Evolutionary conservation across 2,113 vertebrate species (phyloP).

Genomic region (Capra hircus): DNA sequence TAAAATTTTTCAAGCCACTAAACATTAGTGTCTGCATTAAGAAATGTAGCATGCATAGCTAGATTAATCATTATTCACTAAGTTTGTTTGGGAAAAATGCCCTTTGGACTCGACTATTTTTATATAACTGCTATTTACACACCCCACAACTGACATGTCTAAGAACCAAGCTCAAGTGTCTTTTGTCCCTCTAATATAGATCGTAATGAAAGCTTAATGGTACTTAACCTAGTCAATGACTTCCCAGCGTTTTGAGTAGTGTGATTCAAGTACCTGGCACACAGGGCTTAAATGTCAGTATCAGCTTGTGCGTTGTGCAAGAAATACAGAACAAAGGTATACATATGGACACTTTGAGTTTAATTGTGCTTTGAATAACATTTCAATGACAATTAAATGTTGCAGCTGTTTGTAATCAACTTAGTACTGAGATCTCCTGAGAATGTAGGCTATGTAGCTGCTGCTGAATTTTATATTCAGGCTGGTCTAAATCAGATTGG

Average conservation of each 20-base stretch:
- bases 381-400: conserved; percentile 61
- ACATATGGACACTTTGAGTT: conserved; percentile 19
- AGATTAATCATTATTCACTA: conserved; percentile 51
- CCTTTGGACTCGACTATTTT: conserved; percentile 49
- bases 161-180: conserved; percentile 21
- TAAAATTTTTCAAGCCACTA: conserved; percentile 76
- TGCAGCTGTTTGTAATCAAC: conserved; percentile 67
- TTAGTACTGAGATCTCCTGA: conserved; percentile 30
- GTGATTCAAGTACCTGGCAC: conserved; percentile 59
- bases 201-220: conserved; percentile 44
- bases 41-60: conserved; percentile 47
- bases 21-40: conserved; percentile 73
- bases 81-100: conserved; percentile 54
- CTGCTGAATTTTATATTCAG: conserved; percentile 30
- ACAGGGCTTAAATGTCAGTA: conserved; percentile 64
- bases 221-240: conserved; percentile 49
- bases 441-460: conserved; percentile 46
- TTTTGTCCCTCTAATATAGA: neutral
- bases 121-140: conserved; percentile 52
- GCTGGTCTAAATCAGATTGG: conserved; percentile 37
- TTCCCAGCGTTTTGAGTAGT: conserved; percentile 40
- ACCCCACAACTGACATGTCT: neutral
- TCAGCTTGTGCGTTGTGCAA: neutral
- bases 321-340: neutral
- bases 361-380: conserved; percentile 39